Evolutionary conservation across 2,888 invertebrate species (phyloP).

Genomic region (Drosophila meridiana): DNA sequence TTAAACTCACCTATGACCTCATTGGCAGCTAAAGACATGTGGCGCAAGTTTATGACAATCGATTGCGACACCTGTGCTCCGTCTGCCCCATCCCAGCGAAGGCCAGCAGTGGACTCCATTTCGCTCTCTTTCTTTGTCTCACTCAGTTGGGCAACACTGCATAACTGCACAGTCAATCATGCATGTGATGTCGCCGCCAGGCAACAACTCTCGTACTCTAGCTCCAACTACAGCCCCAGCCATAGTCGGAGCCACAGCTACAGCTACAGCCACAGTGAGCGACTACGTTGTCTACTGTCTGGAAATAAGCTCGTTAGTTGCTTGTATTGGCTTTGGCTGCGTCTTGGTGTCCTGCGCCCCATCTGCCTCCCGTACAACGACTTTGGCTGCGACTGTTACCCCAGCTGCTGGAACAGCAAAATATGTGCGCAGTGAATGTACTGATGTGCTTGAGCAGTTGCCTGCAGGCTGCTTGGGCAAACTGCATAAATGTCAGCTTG

Average conservation of each 20-base stretch:
- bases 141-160: constrained; percentile 53
- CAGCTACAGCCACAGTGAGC: constrained; percentile 19
- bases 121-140: neutral
- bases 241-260: constrained; percentile 1
- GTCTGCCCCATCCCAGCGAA: neutral
- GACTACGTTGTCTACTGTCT: constrained; percentile 66
- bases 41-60: constrained; percentile 74
- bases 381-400: constrained; percentile 7
- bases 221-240: constrained; percentile 6
- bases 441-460: constrained; percentile 74
- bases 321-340: constrained; percentile 74
- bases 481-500: constrained; percentile 82
- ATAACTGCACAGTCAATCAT: constrained; percentile 80
- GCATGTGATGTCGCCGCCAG: constrained; percentile 81
- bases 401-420: constrained; percentile 72
- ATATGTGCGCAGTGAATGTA: constrained; percentile 70
- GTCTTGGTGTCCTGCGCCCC: neutral
- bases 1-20: constrained; percentile 69
- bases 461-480: constrained; percentile 77
- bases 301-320: constrained; percentile 78
- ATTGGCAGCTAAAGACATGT: constrained; percentile 52
- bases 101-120: constrained; percentile 14
- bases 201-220: constrained; percentile 43
- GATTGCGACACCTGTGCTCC: constrained; percentile 62
- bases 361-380: neutral